These are phyloP conservation scores for Macaca nemestrina DNA, from an alignment of 2,113 vertebrate genomes.

Conservation along the genomic window DNA sequence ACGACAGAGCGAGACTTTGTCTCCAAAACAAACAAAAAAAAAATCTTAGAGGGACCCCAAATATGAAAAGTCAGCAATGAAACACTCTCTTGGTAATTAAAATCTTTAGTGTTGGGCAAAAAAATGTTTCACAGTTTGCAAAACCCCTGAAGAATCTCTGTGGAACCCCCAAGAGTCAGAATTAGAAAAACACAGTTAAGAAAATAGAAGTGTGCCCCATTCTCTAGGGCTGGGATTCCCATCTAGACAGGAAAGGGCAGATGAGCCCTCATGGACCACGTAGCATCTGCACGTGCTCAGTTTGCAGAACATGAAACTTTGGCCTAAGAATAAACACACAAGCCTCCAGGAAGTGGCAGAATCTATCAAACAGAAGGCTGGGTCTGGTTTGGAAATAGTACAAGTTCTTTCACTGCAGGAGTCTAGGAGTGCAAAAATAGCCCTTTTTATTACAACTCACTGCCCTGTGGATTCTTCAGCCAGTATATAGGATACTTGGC, in stretches of 20 bases:
- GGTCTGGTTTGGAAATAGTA: slow-evolving; percentile 46
- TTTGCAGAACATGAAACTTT: background rate
- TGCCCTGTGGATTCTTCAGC: slow-evolving; percentile 56
- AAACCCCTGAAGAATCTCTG: background rate
- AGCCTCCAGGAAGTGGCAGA: slow-evolving; percentile 2
- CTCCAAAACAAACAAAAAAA: background rate
- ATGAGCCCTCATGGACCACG: background rate
- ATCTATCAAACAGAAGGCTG: background rate
- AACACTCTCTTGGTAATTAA: background rate
- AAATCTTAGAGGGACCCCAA: background rate
- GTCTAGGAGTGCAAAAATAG: slow-evolving; percentile 23
- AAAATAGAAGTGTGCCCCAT: background rate
- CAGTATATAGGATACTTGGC: background rate
- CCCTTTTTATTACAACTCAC: slow-evolving; percentile 42
- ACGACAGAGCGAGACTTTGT: too few species aligned
- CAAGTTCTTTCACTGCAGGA: slow-evolving; percentile 26
- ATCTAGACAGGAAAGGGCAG: background rate
- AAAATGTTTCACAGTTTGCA: background rate
- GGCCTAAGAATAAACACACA: background rate
- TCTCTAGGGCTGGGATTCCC: background rate
- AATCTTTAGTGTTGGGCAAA: background rate
- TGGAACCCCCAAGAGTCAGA: background rate
- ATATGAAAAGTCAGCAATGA: background rate
- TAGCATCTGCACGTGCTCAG: background rate
- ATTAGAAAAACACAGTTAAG: background rate